Conservation (phyloP, 2,888 invertebrate genomes). For the Parthenolecanium corni region DNA sequence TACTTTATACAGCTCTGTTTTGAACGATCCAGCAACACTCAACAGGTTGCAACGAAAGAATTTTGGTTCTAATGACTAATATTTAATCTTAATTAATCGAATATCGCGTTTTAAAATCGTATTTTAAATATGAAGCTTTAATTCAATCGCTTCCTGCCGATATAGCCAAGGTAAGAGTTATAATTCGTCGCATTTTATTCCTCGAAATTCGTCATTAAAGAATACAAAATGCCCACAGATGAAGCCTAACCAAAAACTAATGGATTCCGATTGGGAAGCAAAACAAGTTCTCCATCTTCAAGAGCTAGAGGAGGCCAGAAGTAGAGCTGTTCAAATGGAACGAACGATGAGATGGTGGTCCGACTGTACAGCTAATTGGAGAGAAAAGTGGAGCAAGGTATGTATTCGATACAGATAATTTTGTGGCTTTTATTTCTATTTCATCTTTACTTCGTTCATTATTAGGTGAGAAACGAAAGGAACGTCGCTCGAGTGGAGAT, state of each 20-base stretch:
- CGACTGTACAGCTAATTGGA: conserved; percentile 93
- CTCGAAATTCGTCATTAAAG: too few species aligned
- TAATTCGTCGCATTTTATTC: too few species aligned
- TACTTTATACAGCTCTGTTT: too few species aligned
- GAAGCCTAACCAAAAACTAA: neutral
- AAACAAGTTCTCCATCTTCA: conserved; percentile 59
- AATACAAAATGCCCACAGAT: too few species aligned
- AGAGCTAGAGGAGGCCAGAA: conserved; percentile 87
- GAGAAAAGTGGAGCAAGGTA: conserved; percentile 89
- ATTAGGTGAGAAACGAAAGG: conserved; percentile 69
- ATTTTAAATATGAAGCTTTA: too few species aligned
- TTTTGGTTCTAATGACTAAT: too few species aligned
- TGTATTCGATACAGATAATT: neutral
- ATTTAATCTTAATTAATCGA: too few species aligned
- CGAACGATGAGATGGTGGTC: conserved; percentile 99
- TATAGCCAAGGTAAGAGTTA: too few species aligned
- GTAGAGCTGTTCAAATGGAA: conserved; percentile 94
- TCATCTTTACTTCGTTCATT: neutral
- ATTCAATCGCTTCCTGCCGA: too few species aligned
- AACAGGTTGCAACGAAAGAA: too few species aligned
- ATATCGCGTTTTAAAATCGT: too few species aligned
- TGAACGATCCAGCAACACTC: too few species aligned
- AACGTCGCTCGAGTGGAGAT: conserved; percentile 87
- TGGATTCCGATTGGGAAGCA: conserved; percentile 67
- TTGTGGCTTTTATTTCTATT: neutral